These are phyloP conservation scores for Polydrusus cervinus DNA, from an alignment of 2,888 invertebrate species.

Conservation along the genomic window DNA sequence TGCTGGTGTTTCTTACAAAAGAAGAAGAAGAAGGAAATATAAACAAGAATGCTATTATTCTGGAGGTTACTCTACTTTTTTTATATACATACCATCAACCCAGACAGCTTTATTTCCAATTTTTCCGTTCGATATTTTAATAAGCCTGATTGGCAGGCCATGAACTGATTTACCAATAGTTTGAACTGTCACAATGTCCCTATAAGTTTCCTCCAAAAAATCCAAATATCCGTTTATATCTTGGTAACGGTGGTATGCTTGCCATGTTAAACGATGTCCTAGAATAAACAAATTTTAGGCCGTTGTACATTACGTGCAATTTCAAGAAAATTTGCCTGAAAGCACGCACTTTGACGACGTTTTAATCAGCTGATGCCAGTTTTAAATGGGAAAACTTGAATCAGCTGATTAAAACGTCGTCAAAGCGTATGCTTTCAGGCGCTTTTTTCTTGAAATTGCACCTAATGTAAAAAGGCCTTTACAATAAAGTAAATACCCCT, in stretches of 20 bases:
- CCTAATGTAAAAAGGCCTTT: too few species aligned
- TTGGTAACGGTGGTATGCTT: slow-evolving; percentile 81
- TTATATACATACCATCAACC: slow-evolving; percentile 66
- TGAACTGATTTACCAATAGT: slow-evolving; percentile 84
- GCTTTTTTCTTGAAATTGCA: too few species aligned
- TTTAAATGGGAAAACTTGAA: too few species aligned
- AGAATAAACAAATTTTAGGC: slow-evolving; percentile 6
- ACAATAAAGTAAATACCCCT: too few species aligned
- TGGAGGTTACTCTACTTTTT: too few species aligned
- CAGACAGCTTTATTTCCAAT: slow-evolving; percentile 76
- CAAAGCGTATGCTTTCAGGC: too few species aligned
- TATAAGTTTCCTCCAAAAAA: slow-evolving; percentile 81
- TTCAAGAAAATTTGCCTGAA: too few species aligned
- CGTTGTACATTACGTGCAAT: too few species aligned
- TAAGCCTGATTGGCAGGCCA: slow-evolving; percentile 82
- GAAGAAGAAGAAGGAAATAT: not conserved
- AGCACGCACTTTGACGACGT: too few species aligned
- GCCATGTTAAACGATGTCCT: slow-evolving; percentile 82
- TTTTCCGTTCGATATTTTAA: slow-evolving; percentile 81
- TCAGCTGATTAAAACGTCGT: too few species aligned
- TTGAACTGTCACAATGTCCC: slow-evolving; percentile 81
- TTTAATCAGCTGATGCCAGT: too few species aligned
- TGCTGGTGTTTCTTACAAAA: not conserved
- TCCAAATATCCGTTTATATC: slow-evolving; percentile 83
- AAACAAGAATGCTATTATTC: too few species aligned